Conservation (phyloP, 2,888 invertebrate genomes). For the Agapostemon virescens region DNA sequence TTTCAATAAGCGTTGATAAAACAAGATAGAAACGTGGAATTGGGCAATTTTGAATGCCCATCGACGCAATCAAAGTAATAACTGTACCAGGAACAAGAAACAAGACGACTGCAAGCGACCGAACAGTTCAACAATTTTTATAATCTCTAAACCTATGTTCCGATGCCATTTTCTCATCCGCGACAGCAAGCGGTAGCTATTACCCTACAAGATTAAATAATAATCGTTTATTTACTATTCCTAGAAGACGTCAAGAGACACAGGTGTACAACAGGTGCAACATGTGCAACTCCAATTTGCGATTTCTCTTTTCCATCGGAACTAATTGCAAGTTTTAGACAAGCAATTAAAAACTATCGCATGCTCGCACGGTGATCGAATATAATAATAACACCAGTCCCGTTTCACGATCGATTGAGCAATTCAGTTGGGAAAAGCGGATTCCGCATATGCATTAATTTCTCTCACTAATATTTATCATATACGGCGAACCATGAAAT, state of each 20-base stretch:
- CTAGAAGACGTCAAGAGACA: background rate
- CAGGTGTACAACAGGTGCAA: background rate
- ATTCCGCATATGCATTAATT: too few species aligned
- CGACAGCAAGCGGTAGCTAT: background rate
- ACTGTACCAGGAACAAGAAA: background rate
- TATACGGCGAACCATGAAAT: too few species aligned
- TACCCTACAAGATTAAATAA: background rate
- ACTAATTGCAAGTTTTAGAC: background rate
- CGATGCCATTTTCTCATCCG: background rate
- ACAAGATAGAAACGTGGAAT: too few species aligned
- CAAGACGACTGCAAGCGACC: background rate
- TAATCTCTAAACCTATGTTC: background rate
- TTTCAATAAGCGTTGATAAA: too few species aligned
- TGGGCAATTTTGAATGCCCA: too few species aligned
- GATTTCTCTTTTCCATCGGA: background rate
- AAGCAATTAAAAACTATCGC: background rate
- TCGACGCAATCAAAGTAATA: too few species aligned
- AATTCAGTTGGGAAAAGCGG: too few species aligned
- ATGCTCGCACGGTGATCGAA: background rate
- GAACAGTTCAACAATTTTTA: too few species aligned
- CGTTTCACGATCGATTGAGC: background rate
- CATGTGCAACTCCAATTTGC: background rate
- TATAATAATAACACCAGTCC: background rate
- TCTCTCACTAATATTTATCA: too few species aligned
- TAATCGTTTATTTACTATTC: background rate